Evolutionary conservation across 1,140 invertebrate species (phyloP).

Genomic region (Orius insidiosus): DNA sequence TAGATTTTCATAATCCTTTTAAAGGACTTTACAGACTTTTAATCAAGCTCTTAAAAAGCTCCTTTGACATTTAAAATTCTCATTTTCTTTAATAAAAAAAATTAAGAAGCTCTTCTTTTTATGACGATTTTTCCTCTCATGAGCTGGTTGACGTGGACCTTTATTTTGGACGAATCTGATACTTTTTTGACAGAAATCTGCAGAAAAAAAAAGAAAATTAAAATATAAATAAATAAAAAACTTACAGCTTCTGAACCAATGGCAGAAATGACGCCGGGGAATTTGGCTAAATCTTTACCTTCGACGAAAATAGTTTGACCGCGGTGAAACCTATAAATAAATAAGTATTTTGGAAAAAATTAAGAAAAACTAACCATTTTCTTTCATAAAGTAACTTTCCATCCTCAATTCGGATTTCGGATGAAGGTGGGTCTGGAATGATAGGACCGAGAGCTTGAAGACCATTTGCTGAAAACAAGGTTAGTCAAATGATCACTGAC

Average conservation of each 20-base stretch:
- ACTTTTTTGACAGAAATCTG: conserved; percentile 82
- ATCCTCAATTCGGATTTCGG: conserved; percentile 53
- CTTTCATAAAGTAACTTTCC: conserved; percentile 86
- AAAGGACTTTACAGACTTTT: too few species aligned
- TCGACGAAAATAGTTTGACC: conserved; percentile 85
- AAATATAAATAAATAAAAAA: not conserved
- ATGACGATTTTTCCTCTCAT: conserved; percentile 75
- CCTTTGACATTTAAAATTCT: too few species aligned
- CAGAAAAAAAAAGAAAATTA: conserved; percentile 4
- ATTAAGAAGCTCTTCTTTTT: conserved; percentile 57
- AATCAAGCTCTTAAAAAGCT: too few species aligned
- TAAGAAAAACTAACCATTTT: conserved; percentile 41
- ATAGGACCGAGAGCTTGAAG: conserved; percentile 15
- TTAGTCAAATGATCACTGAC: conserved; percentile 8
- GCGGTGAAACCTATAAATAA: conserved; percentile 55
- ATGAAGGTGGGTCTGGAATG: conserved; percentile 9
- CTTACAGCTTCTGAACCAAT: conserved; percentile 76
- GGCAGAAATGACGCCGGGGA: conserved; percentile 70
- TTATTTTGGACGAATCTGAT: conserved; percentile 58
- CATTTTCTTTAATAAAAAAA: not conserved
- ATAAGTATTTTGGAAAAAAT: conserved; percentile 9
- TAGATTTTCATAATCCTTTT: too few species aligned
- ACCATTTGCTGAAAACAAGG: conserved; percentile 11
- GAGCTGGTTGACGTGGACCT: conserved; percentile 67
- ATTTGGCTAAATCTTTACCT: conserved; percentile 63